Base-by-base conservation (phyloP, 2,113 vertebrate species). In the Calidris pygmaea region DNA sequence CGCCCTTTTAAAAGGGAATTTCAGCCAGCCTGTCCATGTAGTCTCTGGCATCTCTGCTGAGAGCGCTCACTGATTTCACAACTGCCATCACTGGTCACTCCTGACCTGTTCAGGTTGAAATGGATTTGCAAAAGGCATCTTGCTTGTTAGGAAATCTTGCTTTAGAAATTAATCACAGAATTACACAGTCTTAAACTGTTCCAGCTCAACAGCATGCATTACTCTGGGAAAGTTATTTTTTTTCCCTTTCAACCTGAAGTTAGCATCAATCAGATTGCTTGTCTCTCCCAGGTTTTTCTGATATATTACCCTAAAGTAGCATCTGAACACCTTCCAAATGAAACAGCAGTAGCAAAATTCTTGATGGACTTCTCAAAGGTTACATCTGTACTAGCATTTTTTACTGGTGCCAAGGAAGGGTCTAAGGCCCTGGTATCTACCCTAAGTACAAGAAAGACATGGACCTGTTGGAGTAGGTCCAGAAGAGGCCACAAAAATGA, bases 141-240 rank as follows among this genome's bases (percentile, higher is more conserved):
- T 65, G 14, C 60, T 74, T 35, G 34, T 65, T 52, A 65, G 45
- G 53, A 59, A 94, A 67, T 14, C 4, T 16, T 35, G 5, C 19
- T 68, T 14, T 73, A 95, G 35, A 87, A 96, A 92, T 91, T 65
- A 66, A 87, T 85, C 53, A 85, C 27, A 67, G 56, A 93, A 94
- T 75, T 75, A 37, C 11, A 77, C 1, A 70, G 37, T 27, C 19
- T 75, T 79, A 70, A 79, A 43, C 29, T 66, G 8, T 77, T 86
- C 53, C 65, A 83, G 37, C 67, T 86, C 67, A 77, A 50, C 23
- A 83, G 50, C 4, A 4, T 10, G 23, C 9, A 17, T 60, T 78
- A 47, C 34, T 92, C n/a, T 60, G 43, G 35, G 37, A 79, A 70
- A 13, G 39, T 47, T 92, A 26, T 0, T 35, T 58, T 77, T 93